A percentile compares a stretch with the other conserved stretches of the same genome.
phyloP scores from a whole-genome alignment of 2,113 vertebrate genomes.

The Vidua macroura region DNA sequence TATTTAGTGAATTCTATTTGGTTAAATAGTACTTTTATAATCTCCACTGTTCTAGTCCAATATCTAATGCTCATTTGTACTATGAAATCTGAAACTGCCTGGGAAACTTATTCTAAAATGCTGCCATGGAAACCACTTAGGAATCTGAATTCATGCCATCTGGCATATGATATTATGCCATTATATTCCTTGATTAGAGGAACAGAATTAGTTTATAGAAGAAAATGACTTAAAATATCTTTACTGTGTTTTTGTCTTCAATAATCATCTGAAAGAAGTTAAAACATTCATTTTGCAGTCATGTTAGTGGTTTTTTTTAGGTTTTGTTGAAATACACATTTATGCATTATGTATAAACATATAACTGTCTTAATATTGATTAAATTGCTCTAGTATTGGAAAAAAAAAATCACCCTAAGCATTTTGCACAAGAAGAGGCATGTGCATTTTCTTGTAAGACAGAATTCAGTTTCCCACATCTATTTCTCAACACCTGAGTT shows the following conservation, averaged over 20 bases:
- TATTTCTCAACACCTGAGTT: neutral
- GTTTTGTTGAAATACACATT: neutral
- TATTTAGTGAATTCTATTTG: neutral
- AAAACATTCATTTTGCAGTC: neutral
- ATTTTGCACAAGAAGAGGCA: neutral
- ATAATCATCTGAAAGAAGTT: neutral
- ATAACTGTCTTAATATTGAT: neutral
- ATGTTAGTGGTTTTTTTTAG: neutral
- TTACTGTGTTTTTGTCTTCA: conserved; percentile 20
- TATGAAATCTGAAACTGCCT: conserved; percentile 1
- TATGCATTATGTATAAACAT: neutral
- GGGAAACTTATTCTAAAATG: conserved; percentile 41
- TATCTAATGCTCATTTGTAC: neutral
- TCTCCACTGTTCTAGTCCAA: neutral
- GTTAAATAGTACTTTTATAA: neutral
- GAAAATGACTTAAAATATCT: conserved; percentile 40
- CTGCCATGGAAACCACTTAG: conserved; percentile 50
- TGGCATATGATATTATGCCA: conserved; percentile 42
- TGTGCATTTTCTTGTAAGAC: neutral
- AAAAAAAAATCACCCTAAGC: neutral
- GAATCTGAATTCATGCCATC: conserved; percentile 15
- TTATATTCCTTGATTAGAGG: conserved; percentile 41
- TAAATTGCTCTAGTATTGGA: neutral
- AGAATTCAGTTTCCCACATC: neutral
- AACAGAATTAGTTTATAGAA: conserved; percentile 32